Conservation (phyloP, 1,140 invertebrate species). For the Trissolcus basalis region DNA sequence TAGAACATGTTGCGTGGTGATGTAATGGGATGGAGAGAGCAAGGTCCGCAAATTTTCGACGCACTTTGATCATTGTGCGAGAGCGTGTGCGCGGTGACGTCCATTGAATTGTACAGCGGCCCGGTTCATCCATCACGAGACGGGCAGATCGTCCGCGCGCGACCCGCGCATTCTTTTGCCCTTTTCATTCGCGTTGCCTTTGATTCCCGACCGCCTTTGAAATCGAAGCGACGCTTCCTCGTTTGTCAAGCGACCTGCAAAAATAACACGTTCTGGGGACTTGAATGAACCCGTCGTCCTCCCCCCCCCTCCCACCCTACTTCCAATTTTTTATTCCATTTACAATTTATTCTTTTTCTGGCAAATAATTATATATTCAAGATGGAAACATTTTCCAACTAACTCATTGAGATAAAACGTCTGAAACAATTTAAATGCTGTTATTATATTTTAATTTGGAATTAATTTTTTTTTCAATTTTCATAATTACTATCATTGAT, state of each 20-base stretch:
- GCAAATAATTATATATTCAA: too few species aligned
- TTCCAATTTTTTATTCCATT: conserved; percentile 1
- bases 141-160: conserved; percentile 19
- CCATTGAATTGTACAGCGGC: conserved; percentile 40
- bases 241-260: conserved; percentile 38
- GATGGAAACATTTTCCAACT: too few species aligned
- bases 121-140: conserved; percentile 51
- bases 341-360: too few species aligned
- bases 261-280: conserved; percentile 38
- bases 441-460: too few species aligned
- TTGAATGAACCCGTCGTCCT: conserved; percentile 13
- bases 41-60: conserved; percentile 20
- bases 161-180: conserved; percentile 49
- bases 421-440: too few species aligned
- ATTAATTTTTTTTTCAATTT: too few species aligned
- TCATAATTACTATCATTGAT: background rate
- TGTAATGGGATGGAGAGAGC: background rate
- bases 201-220: conserved; percentile 53
- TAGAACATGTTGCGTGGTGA: conserved; percentile 7
- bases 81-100: conserved; percentile 28
- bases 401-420: too few species aligned
- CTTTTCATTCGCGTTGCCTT: conserved; percentile 50
- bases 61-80: conserved; percentile 35
- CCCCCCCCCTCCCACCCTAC: background rate
- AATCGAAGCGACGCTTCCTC: conserved; percentile 52